These are phyloP conservation scores for Hirtodrosophila alboralis DNA, from an alignment of 2,888 invertebrate genomes.

Conservation along the genomic window DNA sequence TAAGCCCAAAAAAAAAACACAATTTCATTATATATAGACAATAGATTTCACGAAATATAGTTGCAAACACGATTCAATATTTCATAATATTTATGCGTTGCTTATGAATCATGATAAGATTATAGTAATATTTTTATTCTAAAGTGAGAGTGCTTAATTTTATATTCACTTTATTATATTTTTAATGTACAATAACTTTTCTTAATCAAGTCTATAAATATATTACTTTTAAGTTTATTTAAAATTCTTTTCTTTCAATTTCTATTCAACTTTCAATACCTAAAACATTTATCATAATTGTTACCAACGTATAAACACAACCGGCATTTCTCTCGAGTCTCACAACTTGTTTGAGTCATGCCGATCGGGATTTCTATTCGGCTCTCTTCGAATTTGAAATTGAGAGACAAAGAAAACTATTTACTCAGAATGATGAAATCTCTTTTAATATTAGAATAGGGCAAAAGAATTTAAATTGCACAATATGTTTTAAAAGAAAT, in stretches of 20 bases:
- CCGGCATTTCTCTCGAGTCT: not conserved
- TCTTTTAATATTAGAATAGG: not conserved
- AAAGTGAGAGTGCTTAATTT: too few relatives aligned
- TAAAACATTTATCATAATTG: not conserved
- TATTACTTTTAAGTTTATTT: not conserved
- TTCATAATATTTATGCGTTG: not conserved
- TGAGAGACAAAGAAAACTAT: constrained; percentile 5
- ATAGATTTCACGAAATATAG: constrained; percentile 1
- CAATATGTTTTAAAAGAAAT: too few relatives aligned
- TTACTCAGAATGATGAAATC: constrained; percentile 24
- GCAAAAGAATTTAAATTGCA: not conserved
- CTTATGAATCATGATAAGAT: too few relatives aligned
- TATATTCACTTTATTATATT: too few relatives aligned
- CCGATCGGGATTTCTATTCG: not conserved
- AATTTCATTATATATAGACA: constrained; percentile 3
- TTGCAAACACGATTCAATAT: not conserved
- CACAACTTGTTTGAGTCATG: constrained; percentile 8
- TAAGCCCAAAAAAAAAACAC: constrained; percentile 9
- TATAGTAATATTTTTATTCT: too few relatives aligned
- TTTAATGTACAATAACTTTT: too few relatives aligned
- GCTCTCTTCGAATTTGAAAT: not conserved
- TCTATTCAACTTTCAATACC: not conserved
- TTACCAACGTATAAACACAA: constrained; percentile 12
- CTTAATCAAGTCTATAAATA: too few relatives aligned
- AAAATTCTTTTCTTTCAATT: not conserved